phyloP scores from a whole-genome alignment of 2,113 vertebrate genomes.

The Scytalopus superciliaris region DNA sequence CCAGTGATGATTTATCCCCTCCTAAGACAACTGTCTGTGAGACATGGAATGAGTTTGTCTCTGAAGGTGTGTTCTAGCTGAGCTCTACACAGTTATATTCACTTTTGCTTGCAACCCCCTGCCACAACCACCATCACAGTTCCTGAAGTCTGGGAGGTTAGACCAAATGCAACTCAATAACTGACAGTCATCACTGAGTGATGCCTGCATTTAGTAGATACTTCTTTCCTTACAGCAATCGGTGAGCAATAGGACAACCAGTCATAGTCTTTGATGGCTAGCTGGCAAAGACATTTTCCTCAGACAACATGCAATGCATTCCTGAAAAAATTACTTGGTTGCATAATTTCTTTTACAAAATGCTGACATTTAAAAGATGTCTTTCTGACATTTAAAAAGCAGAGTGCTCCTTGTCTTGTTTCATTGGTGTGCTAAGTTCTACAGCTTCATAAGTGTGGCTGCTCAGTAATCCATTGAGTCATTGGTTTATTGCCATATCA shows the following conservation, averaged over 20 bases:
- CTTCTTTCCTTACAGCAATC: background rate
- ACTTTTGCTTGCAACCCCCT: background rate
- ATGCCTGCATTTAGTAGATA: background rate
- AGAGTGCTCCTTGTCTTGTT: background rate
- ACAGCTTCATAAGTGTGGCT: background rate
- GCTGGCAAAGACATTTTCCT: background rate
- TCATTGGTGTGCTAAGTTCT: background rate
- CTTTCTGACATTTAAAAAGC: background rate
- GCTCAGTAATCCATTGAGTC: constrained; percentile 27
- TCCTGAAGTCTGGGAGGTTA: background rate
- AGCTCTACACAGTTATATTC: background rate
- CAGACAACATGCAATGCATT: background rate
- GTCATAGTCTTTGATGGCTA: background rate
- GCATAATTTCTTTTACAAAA: background rate
- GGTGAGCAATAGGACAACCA: background rate
- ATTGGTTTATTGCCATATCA: constrained; percentile 39
- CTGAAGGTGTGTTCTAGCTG: background rate
- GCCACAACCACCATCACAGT: background rate
- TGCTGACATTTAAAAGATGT: background rate
- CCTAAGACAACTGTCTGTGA: background rate
- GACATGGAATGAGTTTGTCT: background rate
- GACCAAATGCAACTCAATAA: background rate
- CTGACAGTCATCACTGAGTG: background rate
- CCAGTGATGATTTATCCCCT: background rate
- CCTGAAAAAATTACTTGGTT: background rate